Percentiles rank a stretch among this genome's conserved stretches.
Conservation (phyloP, 2,888 invertebrate genomes). For the Leistus spinibarbis region DNA sequence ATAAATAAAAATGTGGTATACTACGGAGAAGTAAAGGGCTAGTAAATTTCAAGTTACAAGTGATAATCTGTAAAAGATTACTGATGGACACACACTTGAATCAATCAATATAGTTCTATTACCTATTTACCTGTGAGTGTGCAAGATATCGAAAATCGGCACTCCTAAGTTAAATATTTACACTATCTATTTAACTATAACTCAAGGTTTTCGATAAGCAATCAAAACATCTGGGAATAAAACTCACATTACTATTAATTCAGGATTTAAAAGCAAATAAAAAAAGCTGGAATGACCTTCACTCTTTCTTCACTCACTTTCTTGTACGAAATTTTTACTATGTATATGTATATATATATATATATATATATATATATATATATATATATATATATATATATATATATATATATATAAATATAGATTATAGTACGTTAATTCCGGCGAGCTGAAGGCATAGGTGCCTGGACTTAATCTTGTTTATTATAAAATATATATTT, state of each 20-base stretch:
- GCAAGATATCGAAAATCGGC: constrained; percentile 2
- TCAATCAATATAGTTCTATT: background rate
- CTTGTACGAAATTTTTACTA: too few species aligned
- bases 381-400: too few species aligned
- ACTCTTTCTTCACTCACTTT: too few species aligned
- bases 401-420: too few species aligned
- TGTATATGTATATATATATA: too few species aligned
- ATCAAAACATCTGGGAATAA: constrained; percentile 1
- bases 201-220: constrained; percentile 9
- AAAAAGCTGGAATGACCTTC: too few species aligned
- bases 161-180: constrained; percentile 15
- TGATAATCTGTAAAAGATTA: background rate
- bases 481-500: too few species aligned
- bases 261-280: too few species aligned
- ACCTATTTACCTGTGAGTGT: background rate
- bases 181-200: background rate
- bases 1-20: background rate
- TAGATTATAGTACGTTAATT: too few species aligned
- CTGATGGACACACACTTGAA: background rate
- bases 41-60: background rate
- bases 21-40: background rate
- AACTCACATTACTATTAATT: background rate
- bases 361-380: too few species aligned
- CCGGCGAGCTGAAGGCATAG: too few species aligned
- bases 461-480: too few species aligned